Percentiles rank a stretch among this genome's conserved stretches.
phyloP scores from a whole-genome alignment of 2,113 vertebrate genomes.

The Dicentrarchus labrax region DNA sequence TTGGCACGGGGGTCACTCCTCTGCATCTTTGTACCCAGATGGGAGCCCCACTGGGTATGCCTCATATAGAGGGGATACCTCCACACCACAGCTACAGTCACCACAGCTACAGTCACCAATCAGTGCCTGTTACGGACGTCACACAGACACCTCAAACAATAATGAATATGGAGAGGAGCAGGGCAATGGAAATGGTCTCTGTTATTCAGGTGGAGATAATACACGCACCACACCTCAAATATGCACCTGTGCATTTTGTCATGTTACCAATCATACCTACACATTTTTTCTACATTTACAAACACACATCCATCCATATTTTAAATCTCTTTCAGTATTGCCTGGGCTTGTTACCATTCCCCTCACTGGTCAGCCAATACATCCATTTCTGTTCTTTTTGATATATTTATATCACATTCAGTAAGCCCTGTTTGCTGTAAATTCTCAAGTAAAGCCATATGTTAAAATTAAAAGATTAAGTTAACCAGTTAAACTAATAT shows the following conservation, averaged over 20 bases:
- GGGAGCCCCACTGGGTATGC: slow-evolving; percentile 83
- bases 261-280: slow-evolving; percentile 6
- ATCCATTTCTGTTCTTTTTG: slow-evolving; percentile 28
- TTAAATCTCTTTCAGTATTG: slow-evolving; percentile 29
- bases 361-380: slow-evolving; percentile 17
- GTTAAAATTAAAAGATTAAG: no score
- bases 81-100: slow-evolving; percentile 68
- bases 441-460: slow-evolving; percentile 55
- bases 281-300: slow-evolving; percentile 15
- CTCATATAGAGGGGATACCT: slow-evolving; percentile 82
- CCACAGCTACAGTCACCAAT: slow-evolving; percentile 86
- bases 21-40: slow-evolving; percentile 71
- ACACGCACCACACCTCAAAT: slow-evolving; percentile 31
- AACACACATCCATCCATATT: slow-evolving; percentile 3
- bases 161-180: slow-evolving; percentile 84
- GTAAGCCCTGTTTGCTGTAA: slow-evolving; percentile 23
- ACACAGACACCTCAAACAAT: slow-evolving; percentile 86
- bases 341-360: slow-evolving; percentile 11
- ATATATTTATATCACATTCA: slow-evolving; percentile 17
- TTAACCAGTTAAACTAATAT: not conserved
- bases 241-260: slow-evolving; percentile 30
- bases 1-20: slow-evolving; percentile 72
- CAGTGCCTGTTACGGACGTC: slow-evolving; percentile 92
- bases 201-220: slow-evolving; percentile 92
- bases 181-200: slow-evolving; percentile 86